Conservation (phyloP, 2,797 vertebrate species). For the Oreonectes daqikongensis region DNA sequence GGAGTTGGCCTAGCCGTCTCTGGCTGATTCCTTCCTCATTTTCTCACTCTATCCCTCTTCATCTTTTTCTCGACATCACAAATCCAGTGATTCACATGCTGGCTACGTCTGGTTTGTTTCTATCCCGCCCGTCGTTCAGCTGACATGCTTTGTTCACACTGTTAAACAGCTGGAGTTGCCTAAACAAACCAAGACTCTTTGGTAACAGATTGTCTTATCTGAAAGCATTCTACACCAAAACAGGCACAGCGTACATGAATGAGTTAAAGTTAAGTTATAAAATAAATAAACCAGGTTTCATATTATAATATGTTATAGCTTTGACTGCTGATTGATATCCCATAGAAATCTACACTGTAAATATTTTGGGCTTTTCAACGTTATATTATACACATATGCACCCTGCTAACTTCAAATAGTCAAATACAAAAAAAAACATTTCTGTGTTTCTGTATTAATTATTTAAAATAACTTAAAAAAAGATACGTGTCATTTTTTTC, state of each 20-base stretch:
- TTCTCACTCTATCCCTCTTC: background rate
- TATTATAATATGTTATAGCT: slow-evolving; percentile 66
- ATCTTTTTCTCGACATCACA: slow-evolving; percentile 4
- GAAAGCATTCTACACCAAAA: slow-evolving; percentile 27
- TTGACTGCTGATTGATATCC: slow-evolving; percentile 43
- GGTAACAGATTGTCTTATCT: slow-evolving; percentile 7
- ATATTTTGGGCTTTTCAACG: too few relatives aligned
- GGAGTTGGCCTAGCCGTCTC: background rate
- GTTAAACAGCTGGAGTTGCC: slow-evolving; percentile 58
- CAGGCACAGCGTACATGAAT: slow-evolving; percentile 6
- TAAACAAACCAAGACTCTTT: slow-evolving; percentile 39
- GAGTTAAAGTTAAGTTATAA: slow-evolving; percentile 34
- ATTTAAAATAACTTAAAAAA: background rate
- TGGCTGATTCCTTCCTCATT: background rate
- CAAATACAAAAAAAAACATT: background rate
- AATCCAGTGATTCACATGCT: background rate
- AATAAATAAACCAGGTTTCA: slow-evolving; percentile 50
- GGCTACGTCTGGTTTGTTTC: slow-evolving; percentile 35
- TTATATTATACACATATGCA: background rate
- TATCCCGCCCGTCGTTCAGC: slow-evolving; percentile 14
- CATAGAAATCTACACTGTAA: background rate
- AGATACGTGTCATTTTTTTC: too few relatives aligned
- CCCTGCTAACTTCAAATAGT: background rate
- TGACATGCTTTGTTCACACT: slow-evolving; percentile 32
- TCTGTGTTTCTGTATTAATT: too few relatives aligned